Percentiles rank a stretch among this genome's conserved stretches.
Conservation (phyloP, 2,113 vertebrate species). For the Amphiprion ocellaris region DNA sequence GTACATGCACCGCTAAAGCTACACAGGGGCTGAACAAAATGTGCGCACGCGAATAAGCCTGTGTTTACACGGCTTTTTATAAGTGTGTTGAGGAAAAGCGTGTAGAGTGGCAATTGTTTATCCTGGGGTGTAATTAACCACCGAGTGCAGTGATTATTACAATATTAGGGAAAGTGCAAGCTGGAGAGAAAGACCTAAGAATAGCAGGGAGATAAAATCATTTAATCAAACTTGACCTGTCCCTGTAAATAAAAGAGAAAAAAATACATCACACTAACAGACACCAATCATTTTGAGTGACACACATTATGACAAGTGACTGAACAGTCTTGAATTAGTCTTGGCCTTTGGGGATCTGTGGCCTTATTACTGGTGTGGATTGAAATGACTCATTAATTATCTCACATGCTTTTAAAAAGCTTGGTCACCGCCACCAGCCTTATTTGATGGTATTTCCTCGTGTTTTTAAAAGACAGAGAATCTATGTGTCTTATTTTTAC, state of each 20-base stretch:
- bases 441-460: constrained; percentile 9
- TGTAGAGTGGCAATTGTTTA: constrained; percentile 62
- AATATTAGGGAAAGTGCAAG: constrained; percentile 40
- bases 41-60: constrained; percentile 36
- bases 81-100: constrained; percentile 47
- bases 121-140: constrained; percentile 64
- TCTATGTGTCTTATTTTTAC: background rate
- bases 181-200: constrained; percentile 34
- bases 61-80: constrained; percentile 44
- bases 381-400: constrained; percentile 73
- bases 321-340: constrained; percentile 68
- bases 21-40: constrained; percentile 49
- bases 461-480: background rate
- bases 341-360: constrained; percentile 68
- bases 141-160: constrained; percentile 47
- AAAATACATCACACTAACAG: constrained; percentile 26
- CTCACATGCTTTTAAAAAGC: constrained; percentile 42
- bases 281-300: constrained; percentile 71
- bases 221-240: constrained; percentile 69
- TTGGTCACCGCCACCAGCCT: constrained; percentile 30
- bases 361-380: constrained; percentile 69
- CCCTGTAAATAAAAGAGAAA: background rate
- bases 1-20: constrained; percentile 35
- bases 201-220: constrained; percentile 34
- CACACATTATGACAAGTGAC: constrained; percentile 68